Percentiles rank a stretch among this genome's conserved stretches.
These are phyloP conservation scores for Myrmecophaga tridactyla DNA, from an alignment of 2,113 vertebrate species.

Conservation along the genomic window DNA sequence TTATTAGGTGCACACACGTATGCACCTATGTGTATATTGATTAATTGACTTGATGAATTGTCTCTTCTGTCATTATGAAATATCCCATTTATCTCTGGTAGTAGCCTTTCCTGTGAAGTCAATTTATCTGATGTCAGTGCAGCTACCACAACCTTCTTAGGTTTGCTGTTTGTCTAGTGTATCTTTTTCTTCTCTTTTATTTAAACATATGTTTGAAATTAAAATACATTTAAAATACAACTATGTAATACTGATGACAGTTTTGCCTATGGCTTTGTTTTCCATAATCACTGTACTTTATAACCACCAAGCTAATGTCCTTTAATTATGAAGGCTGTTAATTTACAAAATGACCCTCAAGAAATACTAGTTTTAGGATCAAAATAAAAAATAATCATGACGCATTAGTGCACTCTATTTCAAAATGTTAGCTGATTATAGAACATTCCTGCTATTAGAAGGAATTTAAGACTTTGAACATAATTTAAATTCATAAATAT, in stretches of 20 bases:
- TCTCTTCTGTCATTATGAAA: not conserved
- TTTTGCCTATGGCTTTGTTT: not conserved
- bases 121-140: not conserved
- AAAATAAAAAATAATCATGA: not conserved
- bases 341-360: not conserved
- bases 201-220: not conserved
- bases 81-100: not conserved
- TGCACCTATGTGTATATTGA: no score
- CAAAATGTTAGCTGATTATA: not conserved
- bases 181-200: not conserved
- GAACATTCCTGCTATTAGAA: not conserved
- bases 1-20: not conserved
- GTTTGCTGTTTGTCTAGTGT: not conserved
- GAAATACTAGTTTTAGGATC: not conserved
- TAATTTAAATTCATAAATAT: no score
- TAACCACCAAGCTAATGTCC: not conserved
- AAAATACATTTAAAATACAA: not conserved
- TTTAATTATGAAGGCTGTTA: not conserved
- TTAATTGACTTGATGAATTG: no score
- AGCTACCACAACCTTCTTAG: not conserved
- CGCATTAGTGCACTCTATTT: not conserved
- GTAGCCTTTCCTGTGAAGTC: not conserved
- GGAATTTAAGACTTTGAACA: not conserved
- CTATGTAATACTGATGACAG: not conserved
- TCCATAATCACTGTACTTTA: not conserved